Percentiles rank a stretch among this genome's conserved stretches.
Evolutionary conservation across 2,797 vertebrate genomes (phyloP).

Genomic region (Sphaeramia orbicularis): DNA sequence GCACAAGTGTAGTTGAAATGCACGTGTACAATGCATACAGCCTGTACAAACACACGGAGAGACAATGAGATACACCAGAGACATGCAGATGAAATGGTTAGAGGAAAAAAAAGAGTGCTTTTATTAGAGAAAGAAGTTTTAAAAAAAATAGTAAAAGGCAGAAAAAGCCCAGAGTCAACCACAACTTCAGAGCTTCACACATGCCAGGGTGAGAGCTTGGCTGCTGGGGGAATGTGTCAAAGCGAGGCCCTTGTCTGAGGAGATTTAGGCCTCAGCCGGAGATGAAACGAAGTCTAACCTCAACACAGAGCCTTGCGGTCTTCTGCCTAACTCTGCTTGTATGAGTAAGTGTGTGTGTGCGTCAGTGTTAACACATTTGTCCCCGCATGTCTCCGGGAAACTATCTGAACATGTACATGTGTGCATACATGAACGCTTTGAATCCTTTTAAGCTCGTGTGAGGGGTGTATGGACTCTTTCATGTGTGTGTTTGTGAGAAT

Average conservation of each 20-base stretch:
- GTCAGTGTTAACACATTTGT: slow-evolving; percentile 53
- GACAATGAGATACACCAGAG: slow-evolving; percentile 64
- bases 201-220: slow-evolving; percentile 71
- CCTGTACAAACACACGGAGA: slow-evolving; percentile 25
- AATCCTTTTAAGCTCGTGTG: slow-evolving; percentile 1
- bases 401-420: slow-evolving; percentile 21
- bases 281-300: slow-evolving; percentile 83
- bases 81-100: slow-evolving; percentile 44
- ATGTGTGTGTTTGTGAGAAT: slow-evolving; percentile 18
- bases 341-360: slow-evolving; percentile 29
- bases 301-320: slow-evolving; percentile 73
- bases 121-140: slow-evolving; percentile 44
- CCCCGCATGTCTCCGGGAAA: slow-evolving; percentile 35
- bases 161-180: slow-evolving; percentile 65
- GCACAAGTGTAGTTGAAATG: slow-evolving; percentile 2
- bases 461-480: slow-evolving; percentile 3
- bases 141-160: slow-evolving; percentile 15
- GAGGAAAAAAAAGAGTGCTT: slow-evolving; percentile 11
- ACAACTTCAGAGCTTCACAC: slow-evolving; percentile 79
- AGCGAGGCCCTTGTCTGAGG: slow-evolving; percentile 78
- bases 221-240: slow-evolving; percentile 75
- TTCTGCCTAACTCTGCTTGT: slow-evolving; percentile 48
- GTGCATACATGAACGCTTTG: slow-evolving; percentile 20
- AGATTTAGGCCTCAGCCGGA: slow-evolving; percentile 81
- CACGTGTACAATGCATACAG: background rate